A percentile compares a stretch with the other conserved stretches of the same genome.
These are phyloP conservation scores for Dicycla oo DNA, from an alignment of 2,888 invertebrate species.

Conservation along the genomic window DNA sequence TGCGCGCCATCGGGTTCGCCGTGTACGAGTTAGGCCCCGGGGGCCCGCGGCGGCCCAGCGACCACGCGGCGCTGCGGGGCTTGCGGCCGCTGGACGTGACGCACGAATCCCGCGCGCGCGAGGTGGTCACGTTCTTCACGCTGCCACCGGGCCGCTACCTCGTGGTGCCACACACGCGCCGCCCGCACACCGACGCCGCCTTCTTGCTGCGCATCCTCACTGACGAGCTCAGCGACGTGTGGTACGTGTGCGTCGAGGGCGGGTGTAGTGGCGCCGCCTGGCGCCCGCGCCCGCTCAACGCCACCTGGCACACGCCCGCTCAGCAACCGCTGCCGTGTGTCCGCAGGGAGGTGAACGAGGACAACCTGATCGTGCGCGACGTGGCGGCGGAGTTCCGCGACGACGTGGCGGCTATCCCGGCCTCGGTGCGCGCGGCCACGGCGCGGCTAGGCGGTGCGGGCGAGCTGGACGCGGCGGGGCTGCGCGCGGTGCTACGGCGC, in stretches of 20 bases:
- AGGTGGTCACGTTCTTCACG: constrained; percentile 93
- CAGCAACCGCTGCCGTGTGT: neutral
- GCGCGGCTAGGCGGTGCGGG: constrained; percentile 38
- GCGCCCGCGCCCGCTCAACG: no score
- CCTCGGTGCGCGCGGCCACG: constrained; percentile 47
- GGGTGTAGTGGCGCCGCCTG: no score
- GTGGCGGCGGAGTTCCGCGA: constrained; percentile 89
- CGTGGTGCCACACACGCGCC: constrained; percentile 93
- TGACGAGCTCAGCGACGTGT: constrained; percentile 93
- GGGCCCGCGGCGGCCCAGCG: constrained; percentile 61
- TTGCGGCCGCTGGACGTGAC: constrained; percentile 92
- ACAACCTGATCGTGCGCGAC: constrained; percentile 93
- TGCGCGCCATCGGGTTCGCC: constrained; percentile 93
- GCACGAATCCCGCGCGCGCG: constrained; percentile 88
- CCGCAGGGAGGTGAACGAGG: constrained; percentile 94
- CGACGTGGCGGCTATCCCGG: constrained; percentile 65
- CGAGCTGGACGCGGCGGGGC: constrained; percentile 61
- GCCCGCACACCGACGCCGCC: constrained; percentile 92
- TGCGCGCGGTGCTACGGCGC: constrained; percentile 64
- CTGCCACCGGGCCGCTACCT: constrained; percentile 94
- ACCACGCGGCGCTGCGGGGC: constrained; percentile 59
- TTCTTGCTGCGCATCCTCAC: constrained; percentile 93
- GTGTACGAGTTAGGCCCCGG: constrained; percentile 91
- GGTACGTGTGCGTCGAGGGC: no score
- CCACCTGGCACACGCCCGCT: no score